Evolutionary conservation across 2,888 invertebrate species (phyloP).

Genomic region (Agonopterix alstromeriana): DNA sequence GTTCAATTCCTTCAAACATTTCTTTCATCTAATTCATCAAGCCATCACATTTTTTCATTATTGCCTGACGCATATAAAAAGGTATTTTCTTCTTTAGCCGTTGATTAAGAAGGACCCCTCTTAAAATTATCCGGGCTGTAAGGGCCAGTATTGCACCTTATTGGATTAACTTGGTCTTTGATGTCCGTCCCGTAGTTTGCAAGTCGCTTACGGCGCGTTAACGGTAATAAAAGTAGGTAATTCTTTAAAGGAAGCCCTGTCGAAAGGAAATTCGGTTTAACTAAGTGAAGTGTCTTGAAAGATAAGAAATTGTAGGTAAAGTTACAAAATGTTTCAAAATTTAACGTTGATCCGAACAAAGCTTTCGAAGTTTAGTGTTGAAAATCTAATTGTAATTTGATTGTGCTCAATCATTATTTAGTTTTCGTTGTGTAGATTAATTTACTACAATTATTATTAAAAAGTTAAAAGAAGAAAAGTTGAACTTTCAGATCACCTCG

Average conservation of each 20-base stretch:
- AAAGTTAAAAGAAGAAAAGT: too few relatives aligned
- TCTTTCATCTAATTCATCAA: constrained; percentile 42
- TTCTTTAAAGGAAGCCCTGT: constrained; percentile 52
- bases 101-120: constrained; percentile 50
- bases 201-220: constrained; percentile 50
- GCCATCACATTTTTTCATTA: constrained; percentile 37
- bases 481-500: too few relatives aligned
- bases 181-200: constrained; percentile 47
- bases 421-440: too few relatives aligned
- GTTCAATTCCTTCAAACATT: not conserved
- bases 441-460: too few relatives aligned
- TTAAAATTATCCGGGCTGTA: constrained; percentile 53
- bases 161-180: constrained; percentile 67
- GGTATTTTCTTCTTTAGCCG: constrained; percentile 27
- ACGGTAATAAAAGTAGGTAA: constrained; percentile 62
- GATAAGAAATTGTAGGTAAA: constrained; percentile 1
- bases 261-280: constrained; percentile 47
- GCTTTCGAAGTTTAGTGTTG: not conserved
- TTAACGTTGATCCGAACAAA: too few relatives aligned
- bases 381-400: too few relatives aligned
- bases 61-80: constrained; percentile 53
- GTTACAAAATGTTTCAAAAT: too few relatives aligned
- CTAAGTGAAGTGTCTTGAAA: constrained; percentile 28
- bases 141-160: constrained; percentile 58
- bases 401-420: too few relatives aligned